Conservation (phyloP, 2,113 vertebrate species). For the Labeo catla region DNA sequence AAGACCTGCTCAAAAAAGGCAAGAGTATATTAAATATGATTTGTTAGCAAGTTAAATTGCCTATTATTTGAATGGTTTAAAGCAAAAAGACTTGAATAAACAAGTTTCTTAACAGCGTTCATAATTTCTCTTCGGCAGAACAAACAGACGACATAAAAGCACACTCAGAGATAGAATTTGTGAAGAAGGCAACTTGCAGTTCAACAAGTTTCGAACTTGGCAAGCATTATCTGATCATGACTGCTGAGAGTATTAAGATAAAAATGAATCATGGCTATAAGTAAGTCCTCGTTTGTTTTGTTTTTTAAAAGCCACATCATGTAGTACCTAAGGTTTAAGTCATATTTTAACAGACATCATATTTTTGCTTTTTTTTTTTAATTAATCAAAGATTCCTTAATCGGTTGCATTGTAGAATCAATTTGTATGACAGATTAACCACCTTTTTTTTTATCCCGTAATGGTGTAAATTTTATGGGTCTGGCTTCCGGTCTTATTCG, state of each 20-base stretch:
- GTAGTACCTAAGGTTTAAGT: no score
- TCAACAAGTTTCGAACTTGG: constrained; percentile 72
- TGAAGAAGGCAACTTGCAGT: constrained; percentile 84
- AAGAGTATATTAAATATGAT: constrained; percentile 12
- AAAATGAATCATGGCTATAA: constrained; percentile 40
- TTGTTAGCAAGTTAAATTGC: background rate
- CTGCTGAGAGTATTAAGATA: constrained; percentile 76
- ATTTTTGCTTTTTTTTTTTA: no score
- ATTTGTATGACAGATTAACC: background rate
- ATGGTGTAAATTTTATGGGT: no score
- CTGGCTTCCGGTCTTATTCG: no score
- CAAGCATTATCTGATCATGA: constrained; percentile 86
- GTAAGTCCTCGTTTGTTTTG: constrained; percentile 46
- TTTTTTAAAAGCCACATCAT: background rate
- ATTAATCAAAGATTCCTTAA: background rate
- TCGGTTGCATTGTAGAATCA: background rate
- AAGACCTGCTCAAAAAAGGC: constrained; percentile 84
- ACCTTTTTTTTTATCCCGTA: no score
- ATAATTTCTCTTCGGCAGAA: constrained; percentile 63
- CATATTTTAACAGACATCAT: no score
- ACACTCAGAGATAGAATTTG: constrained; percentile 77
- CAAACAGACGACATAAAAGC: constrained; percentile 66
- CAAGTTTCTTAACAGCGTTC: background rate
- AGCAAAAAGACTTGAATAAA: background rate
- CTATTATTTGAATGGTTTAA: background rate